phyloP scores from a whole-genome alignment of 2,888 invertebrate species.

The Dione juno region DNA sequence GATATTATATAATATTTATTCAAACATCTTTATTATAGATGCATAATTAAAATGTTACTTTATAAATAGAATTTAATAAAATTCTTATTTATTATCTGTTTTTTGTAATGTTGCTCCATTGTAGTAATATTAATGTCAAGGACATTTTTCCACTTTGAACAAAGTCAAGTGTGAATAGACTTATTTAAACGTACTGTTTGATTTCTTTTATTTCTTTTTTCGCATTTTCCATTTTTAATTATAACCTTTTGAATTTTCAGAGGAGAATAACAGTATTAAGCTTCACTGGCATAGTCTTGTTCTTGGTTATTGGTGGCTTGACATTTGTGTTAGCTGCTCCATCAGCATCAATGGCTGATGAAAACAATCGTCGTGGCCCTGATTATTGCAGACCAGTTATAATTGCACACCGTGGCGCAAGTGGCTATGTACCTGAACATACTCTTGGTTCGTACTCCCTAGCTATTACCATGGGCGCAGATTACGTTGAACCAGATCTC shows the following conservation, averaged over 20 bases:
- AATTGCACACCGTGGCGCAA: slow-evolving; percentile 74
- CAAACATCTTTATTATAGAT: not conserved
- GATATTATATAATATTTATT: not conserved
- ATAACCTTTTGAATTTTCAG: slow-evolving; percentile 38
- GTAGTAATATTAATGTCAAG: not conserved
- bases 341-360: slow-evolving; percentile 38
- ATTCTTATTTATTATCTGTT: not conserved
- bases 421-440: slow-evolving; percentile 76
- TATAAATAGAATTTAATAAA: not conserved
- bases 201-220: not conserved
- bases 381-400: slow-evolving; percentile 66
- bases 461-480: slow-evolving; percentile 73
- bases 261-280: slow-evolving; percentile 36
- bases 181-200: not conserved
- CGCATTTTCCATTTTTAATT: not conserved
- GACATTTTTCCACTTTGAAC: not conserved
- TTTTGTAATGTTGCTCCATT: not conserved
- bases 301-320: slow-evolving; percentile 38
- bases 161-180: not conserved
- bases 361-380: slow-evolving; percentile 47
- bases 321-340: slow-evolving; percentile 38
- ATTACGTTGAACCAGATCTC: slow-evolving; percentile 75
- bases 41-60: not conserved
- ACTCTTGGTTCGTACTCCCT: slow-evolving; percentile 75
- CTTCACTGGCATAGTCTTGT: slow-evolving; percentile 32